phyloP scores from a whole-genome alignment of 2,797 vertebrate species.

The Jordanella pulchra region DNA sequence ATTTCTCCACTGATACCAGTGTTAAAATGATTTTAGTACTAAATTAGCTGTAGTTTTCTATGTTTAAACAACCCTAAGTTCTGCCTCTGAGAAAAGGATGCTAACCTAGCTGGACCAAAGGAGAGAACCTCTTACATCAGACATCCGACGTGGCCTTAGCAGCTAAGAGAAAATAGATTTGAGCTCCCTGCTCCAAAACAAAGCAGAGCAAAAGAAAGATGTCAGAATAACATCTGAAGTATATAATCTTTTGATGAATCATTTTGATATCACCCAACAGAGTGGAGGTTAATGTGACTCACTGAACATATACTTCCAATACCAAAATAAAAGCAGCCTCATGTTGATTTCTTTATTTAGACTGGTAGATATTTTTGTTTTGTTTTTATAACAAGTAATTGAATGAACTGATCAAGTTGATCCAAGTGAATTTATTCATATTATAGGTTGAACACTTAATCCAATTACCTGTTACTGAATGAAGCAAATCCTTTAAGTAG shows the following conservation, averaged over 20 bases:
- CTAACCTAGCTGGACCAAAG: background rate
- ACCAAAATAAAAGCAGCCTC: background rate
- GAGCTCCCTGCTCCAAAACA: background rate
- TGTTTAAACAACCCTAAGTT: background rate
- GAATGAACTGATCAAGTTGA: too few species aligned
- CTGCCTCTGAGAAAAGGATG: background rate
- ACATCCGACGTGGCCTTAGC: background rate
- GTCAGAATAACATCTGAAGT: background rate
- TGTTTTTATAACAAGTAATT: too few species aligned
- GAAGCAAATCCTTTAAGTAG: too few species aligned
- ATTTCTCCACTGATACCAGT: too few species aligned
- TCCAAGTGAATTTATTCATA: too few species aligned
- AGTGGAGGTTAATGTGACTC: background rate
- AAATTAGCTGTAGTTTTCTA: background rate
- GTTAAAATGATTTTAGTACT: background rate
- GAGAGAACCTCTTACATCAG: background rate
- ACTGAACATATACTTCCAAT: background rate
- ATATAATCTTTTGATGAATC: background rate
- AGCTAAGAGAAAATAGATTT: background rate
- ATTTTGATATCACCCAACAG: background rate
- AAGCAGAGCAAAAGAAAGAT: background rate
- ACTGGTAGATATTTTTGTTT: background rate
- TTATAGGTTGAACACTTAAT: too few species aligned
- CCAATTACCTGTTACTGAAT: too few species aligned
- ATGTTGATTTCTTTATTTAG: background rate